Evolutionary conservation across 2,888 invertebrate genomes (phyloP).

Genomic region (Pterostichus niger): DNA sequence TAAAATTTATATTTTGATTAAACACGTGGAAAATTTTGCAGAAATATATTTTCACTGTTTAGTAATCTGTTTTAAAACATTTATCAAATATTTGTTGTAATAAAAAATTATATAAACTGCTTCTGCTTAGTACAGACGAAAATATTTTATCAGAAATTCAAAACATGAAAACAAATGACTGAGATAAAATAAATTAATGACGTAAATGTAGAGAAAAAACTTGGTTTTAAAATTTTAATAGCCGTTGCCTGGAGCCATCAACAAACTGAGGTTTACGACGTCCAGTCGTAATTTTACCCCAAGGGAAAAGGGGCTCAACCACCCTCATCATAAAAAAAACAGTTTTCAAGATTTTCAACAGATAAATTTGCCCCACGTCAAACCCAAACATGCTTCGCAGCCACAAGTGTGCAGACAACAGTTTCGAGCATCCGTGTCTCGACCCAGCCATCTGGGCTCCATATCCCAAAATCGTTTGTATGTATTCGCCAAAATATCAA

Average conservation of each 20-base stretch:
- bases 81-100: slow-evolving; percentile 14
- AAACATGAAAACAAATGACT: slow-evolving; percentile 49
- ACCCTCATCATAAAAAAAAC: slow-evolving; percentile 73
- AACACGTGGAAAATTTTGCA: neutral
- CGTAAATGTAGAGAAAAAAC: slow-evolving; percentile 21
- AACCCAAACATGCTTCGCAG: slow-evolving; percentile 71
- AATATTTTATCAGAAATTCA: slow-evolving; percentile 49
- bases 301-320: slow-evolving; percentile 69
- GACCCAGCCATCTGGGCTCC: slow-evolving; percentile 2
- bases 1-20: too few species aligned
- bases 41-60: neutral
- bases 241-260: slow-evolving; percentile 5
- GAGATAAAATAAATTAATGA: slow-evolving; percentile 50
- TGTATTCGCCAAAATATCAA: slow-evolving; percentile 70
- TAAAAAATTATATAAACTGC: slow-evolving; percentile 4
- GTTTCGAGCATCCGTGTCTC: slow-evolving; percentile 1
- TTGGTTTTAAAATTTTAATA: slow-evolving; percentile 13
- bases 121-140: neutral
- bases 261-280: slow-evolving; percentile 32
- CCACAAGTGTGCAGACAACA: slow-evolving; percentile 65
- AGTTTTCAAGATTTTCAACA: slow-evolving; percentile 73
- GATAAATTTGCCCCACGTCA: slow-evolving; percentile 75
- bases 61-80: slow-evolving; percentile 1
- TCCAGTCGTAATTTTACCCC: slow-evolving; percentile 67
- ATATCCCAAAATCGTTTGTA: slow-evolving; percentile 43